Evolutionary conservation across 2,888 invertebrate species (phyloP).

Genomic region (Phania funesta): DNA sequence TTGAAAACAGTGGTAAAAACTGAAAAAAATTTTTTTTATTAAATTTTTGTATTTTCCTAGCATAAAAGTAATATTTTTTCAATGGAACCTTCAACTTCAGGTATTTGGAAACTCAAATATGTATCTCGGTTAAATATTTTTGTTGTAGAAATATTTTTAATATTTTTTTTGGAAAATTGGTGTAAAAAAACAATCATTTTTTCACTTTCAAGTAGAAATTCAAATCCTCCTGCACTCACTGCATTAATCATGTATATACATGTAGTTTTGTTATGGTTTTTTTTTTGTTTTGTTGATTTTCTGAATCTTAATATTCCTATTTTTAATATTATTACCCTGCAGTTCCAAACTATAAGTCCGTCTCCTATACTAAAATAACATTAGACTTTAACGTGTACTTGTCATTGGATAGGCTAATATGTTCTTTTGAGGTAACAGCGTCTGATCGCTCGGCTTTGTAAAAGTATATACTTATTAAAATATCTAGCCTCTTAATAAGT

Average conservation of each 20-base stretch:
- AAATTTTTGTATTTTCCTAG: no score
- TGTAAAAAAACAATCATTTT: no score
- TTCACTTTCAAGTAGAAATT: no score
- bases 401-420: not conserved
- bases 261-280: not conserved
- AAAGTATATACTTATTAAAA: not conserved
- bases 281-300: not conserved
- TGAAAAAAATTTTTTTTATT: no score
- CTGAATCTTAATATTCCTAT: not conserved
- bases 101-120: no score
- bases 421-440: not conserved
- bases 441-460: not conserved
- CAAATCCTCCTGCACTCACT: no score
- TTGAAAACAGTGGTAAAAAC: no score
- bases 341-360: not conserved
- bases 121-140: no score
- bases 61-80: no score
- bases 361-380: not conserved
- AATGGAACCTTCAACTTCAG: no score
- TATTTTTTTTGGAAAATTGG: no score
- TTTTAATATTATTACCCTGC: not conserved
- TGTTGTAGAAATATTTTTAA: no score
- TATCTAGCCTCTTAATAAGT: not conserved
- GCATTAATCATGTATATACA: not conserved
- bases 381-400: not conserved